Evolutionary conservation across 2,797 vertebrate species (phyloP).

Genomic region (Pangasius macronema): DNA sequence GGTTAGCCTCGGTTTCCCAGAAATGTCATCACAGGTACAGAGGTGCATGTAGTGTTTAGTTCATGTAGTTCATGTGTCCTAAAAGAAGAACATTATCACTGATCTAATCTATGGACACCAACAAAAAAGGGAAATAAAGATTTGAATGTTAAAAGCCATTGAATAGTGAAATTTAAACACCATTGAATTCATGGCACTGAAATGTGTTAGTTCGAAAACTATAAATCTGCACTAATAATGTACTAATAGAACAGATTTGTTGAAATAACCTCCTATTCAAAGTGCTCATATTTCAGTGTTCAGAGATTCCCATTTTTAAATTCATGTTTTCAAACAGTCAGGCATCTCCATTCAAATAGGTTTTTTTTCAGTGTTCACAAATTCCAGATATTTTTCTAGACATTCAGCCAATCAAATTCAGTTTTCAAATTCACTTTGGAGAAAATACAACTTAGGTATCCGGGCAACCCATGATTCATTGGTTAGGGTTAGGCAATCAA

Average conservation of each 20-base stretch:
- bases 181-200: background rate
- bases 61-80: too few relatives aligned
- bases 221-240: background rate
- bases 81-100: background rate
- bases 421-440: background rate
- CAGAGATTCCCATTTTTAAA: background rate
- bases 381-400: background rate
- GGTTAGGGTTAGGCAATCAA: too few relatives aligned
- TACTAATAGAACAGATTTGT: too few relatives aligned
- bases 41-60: background rate
- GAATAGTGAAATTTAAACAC: background rate
- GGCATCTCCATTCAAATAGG: background rate
- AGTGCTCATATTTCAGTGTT: background rate
- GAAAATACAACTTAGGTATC: background rate
- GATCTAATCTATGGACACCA: background rate
- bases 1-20: background rate
- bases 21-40: background rate
- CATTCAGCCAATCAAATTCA: background rate
- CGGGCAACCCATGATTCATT: background rate
- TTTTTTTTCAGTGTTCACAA: background rate
- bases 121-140: background rate
- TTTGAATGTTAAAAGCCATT: background rate
- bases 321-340: background rate
- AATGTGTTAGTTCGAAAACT: background rate
- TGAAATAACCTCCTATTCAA: background rate